Conservation (phyloP, 2,797 vertebrate species). For the Alfaro cultratus region DNA sequence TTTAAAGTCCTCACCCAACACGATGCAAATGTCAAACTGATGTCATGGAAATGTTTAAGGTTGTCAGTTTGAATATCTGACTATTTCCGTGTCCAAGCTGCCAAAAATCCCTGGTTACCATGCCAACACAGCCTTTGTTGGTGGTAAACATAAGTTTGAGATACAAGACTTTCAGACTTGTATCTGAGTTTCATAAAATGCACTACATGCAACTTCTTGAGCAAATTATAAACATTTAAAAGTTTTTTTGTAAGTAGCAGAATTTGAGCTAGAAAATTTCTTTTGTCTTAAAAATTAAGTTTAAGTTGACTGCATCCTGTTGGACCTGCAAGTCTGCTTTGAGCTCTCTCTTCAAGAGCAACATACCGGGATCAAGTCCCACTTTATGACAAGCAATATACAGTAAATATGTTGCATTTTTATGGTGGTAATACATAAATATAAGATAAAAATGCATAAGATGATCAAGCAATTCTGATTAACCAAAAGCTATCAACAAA, state of each 20-base stretch:
- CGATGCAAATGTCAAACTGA: not conserved
- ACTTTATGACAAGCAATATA: not conserved
- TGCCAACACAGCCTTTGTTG: not conserved
- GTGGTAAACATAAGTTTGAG: not conserved
- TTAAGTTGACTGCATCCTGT: not conserved
- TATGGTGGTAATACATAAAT: not conserved
- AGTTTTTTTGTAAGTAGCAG: not conserved
- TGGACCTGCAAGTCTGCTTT: not conserved
- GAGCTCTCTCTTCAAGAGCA: not conserved
- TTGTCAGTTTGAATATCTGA: slow-evolving; percentile 1
- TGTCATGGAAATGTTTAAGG: slow-evolving; percentile 2
- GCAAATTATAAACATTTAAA: not conserved
- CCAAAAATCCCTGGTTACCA: not conserved
- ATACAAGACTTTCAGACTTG: not conserved
- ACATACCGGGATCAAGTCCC: not conserved
- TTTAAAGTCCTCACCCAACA: not conserved
- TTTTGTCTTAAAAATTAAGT: not conserved
- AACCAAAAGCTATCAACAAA: not conserved
- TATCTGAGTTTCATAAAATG: not conserved
- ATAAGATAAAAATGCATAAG: not conserved
- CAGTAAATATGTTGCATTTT: not conserved
- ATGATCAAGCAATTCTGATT: not conserved
- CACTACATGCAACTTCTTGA: not conserved
- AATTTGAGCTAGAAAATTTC: not conserved
- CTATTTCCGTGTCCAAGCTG: not conserved